Base-by-base conservation (phyloP, 1,140 invertebrate species). In the Thaumatotibia leucotreta region DNA sequence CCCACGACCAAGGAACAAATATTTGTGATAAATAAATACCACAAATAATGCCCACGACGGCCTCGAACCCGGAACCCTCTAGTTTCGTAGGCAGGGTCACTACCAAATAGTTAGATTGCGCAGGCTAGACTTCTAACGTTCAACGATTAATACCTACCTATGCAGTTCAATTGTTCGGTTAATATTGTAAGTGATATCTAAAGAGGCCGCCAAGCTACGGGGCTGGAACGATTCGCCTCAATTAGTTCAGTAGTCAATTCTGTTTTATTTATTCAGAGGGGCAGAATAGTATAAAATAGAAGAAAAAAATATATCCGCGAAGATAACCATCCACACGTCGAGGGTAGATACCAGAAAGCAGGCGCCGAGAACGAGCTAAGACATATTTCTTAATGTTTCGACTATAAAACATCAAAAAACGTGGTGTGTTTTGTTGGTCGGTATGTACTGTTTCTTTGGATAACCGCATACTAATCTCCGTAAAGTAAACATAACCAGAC, bases 231-330 rank as follows among this genome's bases (percentile, higher is more conserved):
- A 74, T 68, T 80, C 75, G 61, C 72, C 79, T 83, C 79, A 83
- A 82, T 83, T 83, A 83, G 74, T 72, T 63, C 61, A 73, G 73
- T 77, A 77, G 79, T 78, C 74, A 75, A 76, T 70, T 76, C 75
- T 66, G 66, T 66, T 82, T 80, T n/a, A 80, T 76, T 83, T 83
- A 80, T 83, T 81, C 77, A 77, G 75, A 79, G 74, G 75, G 77
- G 70, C 68, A 32, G 74, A 69, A 74, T 72, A 66, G 77, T 76
- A 77, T 75, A 76, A 77, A 79, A 81, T 74, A 64, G 74, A 69
- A 70, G 70, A 73, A 75, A 72, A 79, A 74, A 71, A n/a, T n/a
- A n/a, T 17, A 63, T 65, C 67, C 64, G 63, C 24, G 24, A 65
- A 72, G 73, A 79, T 79, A 76, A 76, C 77, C 80, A 82, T 79